Evolutionary conservation across 2,888 invertebrate genomes (phyloP), one percentile per base, ranked within the genome.

Genomic region (Heliconius ethilla): DNA sequence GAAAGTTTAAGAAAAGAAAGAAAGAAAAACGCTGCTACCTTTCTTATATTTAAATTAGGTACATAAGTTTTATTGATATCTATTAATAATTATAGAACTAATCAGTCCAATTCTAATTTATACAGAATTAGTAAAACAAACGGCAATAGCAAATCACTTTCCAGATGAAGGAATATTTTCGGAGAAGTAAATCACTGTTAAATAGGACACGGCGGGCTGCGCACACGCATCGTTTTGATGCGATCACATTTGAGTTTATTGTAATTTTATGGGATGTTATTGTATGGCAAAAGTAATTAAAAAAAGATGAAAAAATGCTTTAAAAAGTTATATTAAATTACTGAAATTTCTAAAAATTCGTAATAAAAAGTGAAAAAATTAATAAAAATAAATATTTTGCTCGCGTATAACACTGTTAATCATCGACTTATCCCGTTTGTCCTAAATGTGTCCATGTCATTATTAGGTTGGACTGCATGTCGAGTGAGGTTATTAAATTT

Each of bases 171-270:
- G 75, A 77, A 79, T 80, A 82, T 82, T 81, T 82, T 51, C 70
- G 76, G 81, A 72, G 37, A 74, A 70, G 75, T 81, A 81, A 82
- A 82, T 82, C 80, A 82, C 62, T 78, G 55, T 59, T 75, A 80
- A 80, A 75, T 79, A 72, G 77, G 78, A 51, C 81, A 78, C 78
- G 77, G 59, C 76, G 75, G 33, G 73, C 59, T 59, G 67, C 73
- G 62, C 66, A 62, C 59, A 45, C 73, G 59, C 37, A 40, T 69
- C 67, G 10, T 45, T 66, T 0, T 74, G 69, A 67, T 40, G 74
- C 67, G 62, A 37, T 45, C 40, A 45, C 29, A 73, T 59, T 18
- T 27, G n/a, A 18, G 25, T n/a, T 51, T 37, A n/a, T 37, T 62
- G 13, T 45, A 51, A 2, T 51, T 51, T 51, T 51, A 51, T 22